Evolutionary conservation across 2,888 invertebrate genomes (phyloP).

Genomic region (Euspilapteryx auroguttella): DNA sequence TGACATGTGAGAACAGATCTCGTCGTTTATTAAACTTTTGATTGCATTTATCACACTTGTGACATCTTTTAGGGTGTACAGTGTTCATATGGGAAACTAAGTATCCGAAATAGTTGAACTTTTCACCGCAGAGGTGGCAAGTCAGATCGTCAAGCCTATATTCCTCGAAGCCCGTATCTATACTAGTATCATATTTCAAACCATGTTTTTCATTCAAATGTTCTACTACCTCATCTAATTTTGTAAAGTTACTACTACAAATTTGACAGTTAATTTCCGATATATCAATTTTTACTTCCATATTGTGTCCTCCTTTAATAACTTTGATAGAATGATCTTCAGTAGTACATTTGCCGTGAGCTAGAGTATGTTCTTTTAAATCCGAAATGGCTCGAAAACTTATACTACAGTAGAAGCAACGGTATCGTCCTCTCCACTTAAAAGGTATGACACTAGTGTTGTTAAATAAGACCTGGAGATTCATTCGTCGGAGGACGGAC

Average conservation of each 20-base stretch:
- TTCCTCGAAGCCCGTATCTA: constrained; percentile 3
- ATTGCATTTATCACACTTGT: constrained; percentile 34
- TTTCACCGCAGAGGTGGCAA: constrained; percentile 11
- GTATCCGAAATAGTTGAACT: constrained; percentile 10
- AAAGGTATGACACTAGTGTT: constrained; percentile 16
- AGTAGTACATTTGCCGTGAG: constrained; percentile 13
- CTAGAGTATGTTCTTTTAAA: constrained; percentile 14
- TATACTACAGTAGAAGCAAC: constrained; percentile 14
- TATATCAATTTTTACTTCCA: constrained; percentile 13
- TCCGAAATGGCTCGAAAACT: constrained; percentile 10
- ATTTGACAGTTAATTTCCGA: constrained; percentile 13
- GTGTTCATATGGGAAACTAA: constrained; percentile 19
- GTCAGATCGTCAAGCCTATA: constrained; percentile 10
- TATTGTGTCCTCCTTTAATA: constrained; percentile 6
- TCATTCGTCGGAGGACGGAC: no score
- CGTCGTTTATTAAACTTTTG: constrained; percentile 10
- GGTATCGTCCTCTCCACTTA: constrained; percentile 12
- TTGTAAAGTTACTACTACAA: constrained; percentile 10
- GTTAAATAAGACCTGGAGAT: constrained; percentile 14
- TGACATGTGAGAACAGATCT: constrained; percentile 4
- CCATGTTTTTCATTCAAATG: constrained; percentile 11
- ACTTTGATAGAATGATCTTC: constrained; percentile 5
- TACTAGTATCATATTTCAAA: constrained; percentile 9
- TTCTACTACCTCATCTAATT: constrained; percentile 9
- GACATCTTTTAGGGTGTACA: constrained; percentile 25